Evolutionary conservation across 2,888 invertebrate species (phyloP), one percentile per base, ranked within the genome.

Genomic region (Diadromus collaris): DNA sequence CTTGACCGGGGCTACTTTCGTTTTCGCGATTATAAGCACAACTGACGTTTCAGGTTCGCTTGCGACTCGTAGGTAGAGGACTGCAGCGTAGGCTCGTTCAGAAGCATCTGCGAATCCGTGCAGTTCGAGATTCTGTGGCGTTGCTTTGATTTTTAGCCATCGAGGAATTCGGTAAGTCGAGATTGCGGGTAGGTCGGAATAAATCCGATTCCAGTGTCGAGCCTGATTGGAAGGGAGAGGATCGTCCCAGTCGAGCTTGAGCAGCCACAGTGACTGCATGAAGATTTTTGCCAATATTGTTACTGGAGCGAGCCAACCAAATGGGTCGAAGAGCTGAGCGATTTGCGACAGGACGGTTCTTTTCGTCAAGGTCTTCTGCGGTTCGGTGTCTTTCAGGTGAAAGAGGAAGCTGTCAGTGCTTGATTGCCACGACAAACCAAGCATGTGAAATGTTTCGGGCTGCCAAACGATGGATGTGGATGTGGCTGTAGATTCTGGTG

Each of bases 51-150:
- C 10, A 10, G 34, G 7, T 34, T 34, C 34, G 1, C 34, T 10
- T 2, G n/a, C 21, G 21, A 24, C 51, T 51, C 13, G n/a, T 0
- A 80, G 29, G 29, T 80, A 82, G 2, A 82, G 68, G 2, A 73
- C 75, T 0, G 80, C 81, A 1, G 75, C 80, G 44, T 78, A 78
- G 1, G 81, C 78, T 0, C 67, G 54, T 19, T 68, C 61, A 7
- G 80, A 81, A 0, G 80, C 80, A n/a, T 82, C 79, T 2, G 76
- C 27, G 32, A 80, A 79, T 3, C 79, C 78, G 16, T 81, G 80
- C 2, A 82, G 60, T 46, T 78, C 64, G 10, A 69, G n/a, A 1
- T 27, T 41, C 0, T 2, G 7, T 10, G 48, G 13, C 10, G 10
- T 5, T 5, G 48, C 29, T 2, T 21, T 19, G 10, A 24, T 21